Conservation (phyloP, 2,797 vertebrate genomes). For the Parotocinclus haroldoi region DNA sequence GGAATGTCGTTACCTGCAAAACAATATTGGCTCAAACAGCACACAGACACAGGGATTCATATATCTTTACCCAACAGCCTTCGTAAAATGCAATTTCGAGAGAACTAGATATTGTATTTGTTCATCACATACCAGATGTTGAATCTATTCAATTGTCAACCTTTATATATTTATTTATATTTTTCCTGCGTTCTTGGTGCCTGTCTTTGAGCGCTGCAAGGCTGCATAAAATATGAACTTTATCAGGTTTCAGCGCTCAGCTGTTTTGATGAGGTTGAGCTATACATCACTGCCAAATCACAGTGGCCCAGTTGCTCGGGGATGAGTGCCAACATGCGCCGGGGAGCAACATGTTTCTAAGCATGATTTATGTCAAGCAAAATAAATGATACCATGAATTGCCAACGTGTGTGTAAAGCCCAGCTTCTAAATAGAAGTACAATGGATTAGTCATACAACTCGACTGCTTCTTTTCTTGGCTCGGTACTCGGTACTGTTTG, state of each 20-base stretch:
- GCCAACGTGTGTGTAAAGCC: slow-evolving; percentile 29
- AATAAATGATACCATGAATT: slow-evolving; percentile 51
- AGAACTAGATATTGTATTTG: slow-evolving; percentile 73
- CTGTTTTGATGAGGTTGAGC: slow-evolving; percentile 56
- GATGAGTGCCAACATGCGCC: slow-evolving; percentile 24
- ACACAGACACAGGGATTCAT: slow-evolving; percentile 69
- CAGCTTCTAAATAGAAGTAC: slow-evolving; percentile 44
- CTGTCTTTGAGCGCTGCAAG: slow-evolving; percentile 55
- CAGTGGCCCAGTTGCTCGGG: slow-evolving; percentile 46
- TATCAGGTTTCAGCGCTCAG: slow-evolving; percentile 64
- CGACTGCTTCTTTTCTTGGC: slow-evolving; percentile 29
- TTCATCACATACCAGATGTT: slow-evolving; percentile 83
- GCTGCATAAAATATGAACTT: slow-evolving; percentile 62
- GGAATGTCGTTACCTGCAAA: slow-evolving; percentile 71
- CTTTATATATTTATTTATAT: slow-evolving; percentile 65
- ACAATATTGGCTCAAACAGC: slow-evolving; percentile 76
- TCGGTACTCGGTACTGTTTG: not conserved
- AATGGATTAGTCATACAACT: slow-evolving; percentile 45
- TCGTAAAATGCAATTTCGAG: slow-evolving; percentile 73
- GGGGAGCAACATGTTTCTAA: slow-evolving; percentile 39
- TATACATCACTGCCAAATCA: slow-evolving; percentile 61
- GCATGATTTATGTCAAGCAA: slow-evolving; percentile 53
- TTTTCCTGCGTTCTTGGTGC: slow-evolving; percentile 21
- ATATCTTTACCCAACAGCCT: slow-evolving; percentile 70
- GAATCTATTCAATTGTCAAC: slow-evolving; percentile 67